Base-by-base conservation (phyloP, 1,140 invertebrate species). In the Brachionus paranguensis region DNA sequence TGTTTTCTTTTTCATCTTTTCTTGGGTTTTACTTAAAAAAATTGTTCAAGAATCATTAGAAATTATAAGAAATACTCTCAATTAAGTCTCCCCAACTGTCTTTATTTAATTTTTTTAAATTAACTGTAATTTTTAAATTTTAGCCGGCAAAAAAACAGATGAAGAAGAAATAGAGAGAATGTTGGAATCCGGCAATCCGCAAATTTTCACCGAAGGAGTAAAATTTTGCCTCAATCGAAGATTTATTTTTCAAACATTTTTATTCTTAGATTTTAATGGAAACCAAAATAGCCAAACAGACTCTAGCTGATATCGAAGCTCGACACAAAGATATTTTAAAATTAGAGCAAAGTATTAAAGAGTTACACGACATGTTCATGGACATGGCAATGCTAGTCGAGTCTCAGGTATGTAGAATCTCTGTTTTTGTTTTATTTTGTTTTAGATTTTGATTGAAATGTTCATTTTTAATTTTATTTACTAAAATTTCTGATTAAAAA, bases 341-440 rank as follows among this genome's bases (percentile, higher is more conserved):
- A 91, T 91, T 99, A 90, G 97, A 99, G 92, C 97, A 94, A 87
- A 97, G 95, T 87, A 98, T 99, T 91, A 93, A 94, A 90, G 97
- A 99, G 91, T 92, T 99, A 78, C 95, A 98, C 91, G 96, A 98
- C 90, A 97, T 99, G 95, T 99, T 98, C 89, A 96, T 98, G 94
- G 92, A 92, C 86, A 92, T 92, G 91, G 92, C 92, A 24, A 92
- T 91, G 90, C 87, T 92, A 33, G 92, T 92, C 53, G 92, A 92
- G 87, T 90, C 89, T 86, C 92, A 92, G 88, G 91, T 92, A 87
- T 8, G 17, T 53, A 12, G 45, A 47, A 47, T 7, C 4, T 6
- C 33, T 37, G 33, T 37, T 37, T 37, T 37, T 37, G 27, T 29
- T 37, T 37, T 37, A 5, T 47, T 47, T 47, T 47, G 3, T 84